These are phyloP conservation scores for Xiphias gladius DNA, from an alignment of 2,113 vertebrate genomes.

Conservation along the genomic window DNA sequence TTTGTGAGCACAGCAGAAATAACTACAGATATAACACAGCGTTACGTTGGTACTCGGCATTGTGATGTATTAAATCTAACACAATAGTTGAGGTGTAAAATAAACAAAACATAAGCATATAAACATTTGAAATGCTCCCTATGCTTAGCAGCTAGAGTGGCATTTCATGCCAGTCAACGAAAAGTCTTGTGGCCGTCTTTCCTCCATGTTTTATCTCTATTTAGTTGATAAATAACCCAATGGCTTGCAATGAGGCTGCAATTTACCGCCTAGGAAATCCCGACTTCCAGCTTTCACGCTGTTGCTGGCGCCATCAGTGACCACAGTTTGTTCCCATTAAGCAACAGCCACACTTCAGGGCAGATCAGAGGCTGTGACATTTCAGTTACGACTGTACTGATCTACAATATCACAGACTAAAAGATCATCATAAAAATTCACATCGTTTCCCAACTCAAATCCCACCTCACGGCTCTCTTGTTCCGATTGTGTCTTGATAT, in stretches of 20 bases:
- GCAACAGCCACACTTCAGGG: neutral
- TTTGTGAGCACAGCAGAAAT: neutral
- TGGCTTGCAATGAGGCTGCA: neutral
- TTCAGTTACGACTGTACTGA: neutral
- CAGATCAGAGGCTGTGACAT: neutral
- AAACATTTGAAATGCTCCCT: neutral
- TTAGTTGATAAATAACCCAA: neutral
- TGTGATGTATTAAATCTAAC: too few relatives aligned
- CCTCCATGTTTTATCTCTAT: constrained; percentile 10
- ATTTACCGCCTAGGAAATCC: neutral
- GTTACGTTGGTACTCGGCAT: too few relatives aligned
- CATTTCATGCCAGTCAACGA: neutral
- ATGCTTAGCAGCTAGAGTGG: neutral
- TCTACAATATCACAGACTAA: neutral
- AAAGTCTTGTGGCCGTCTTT: neutral
- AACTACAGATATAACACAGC: neutral
- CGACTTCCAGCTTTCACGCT: neutral
- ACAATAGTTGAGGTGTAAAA: neutral
- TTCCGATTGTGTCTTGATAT: neutral
- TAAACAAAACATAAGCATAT: neutral
- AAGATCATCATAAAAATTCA: neutral
- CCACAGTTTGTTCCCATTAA: neutral
- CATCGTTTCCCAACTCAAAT: neutral
- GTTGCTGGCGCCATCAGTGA: neutral
- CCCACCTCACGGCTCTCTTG: neutral